Evolutionary conservation across 2,888 invertebrate genomes (phyloP).

Genomic region (Pediacus dermestoides): DNA sequence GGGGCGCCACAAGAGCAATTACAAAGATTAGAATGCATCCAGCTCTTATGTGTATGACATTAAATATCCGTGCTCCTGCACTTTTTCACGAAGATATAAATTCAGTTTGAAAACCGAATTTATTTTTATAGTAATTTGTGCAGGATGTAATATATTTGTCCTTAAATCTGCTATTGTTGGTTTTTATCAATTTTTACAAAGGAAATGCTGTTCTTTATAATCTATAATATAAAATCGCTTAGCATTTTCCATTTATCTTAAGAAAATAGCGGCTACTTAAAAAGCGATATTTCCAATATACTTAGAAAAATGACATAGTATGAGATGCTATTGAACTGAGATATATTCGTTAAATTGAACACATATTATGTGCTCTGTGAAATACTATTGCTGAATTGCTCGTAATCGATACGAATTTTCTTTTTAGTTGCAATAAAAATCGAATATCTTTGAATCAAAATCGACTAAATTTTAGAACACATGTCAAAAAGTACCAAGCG

Average conservation of each 20-base stretch:
- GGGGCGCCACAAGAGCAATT: conserved; percentile 29
- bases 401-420: conserved; percentile 8
- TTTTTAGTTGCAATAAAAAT: conserved; percentile 11
- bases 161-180: too few species aligned
- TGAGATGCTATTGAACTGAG: conserved; percentile 12
- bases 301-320: conserved; percentile 10
- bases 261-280: conserved; percentile 9
- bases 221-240: conserved; percentile 8
- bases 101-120: too few species aligned
- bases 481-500: too few species aligned
- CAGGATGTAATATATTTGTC: too few species aligned
- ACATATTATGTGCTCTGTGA: conserved; percentile 16
- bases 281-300: conserved; percentile 12
- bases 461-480: conserved; percentile 9
- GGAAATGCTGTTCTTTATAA: too few species aligned
- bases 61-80: too few species aligned
- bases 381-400: conserved; percentile 15
- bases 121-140: too few species aligned
- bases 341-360: conserved; percentile 16
- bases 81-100: too few species aligned
- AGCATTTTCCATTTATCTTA: conserved; percentile 8
- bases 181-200: too few species aligned
- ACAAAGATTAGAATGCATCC: conserved; percentile 27
- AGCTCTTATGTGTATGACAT: conserved; percentile 12
- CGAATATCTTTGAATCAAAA: conserved; percentile 13